Base-by-base conservation (phyloP, 2,797 vertebrate species). In the Tangara arthus region DNA sequence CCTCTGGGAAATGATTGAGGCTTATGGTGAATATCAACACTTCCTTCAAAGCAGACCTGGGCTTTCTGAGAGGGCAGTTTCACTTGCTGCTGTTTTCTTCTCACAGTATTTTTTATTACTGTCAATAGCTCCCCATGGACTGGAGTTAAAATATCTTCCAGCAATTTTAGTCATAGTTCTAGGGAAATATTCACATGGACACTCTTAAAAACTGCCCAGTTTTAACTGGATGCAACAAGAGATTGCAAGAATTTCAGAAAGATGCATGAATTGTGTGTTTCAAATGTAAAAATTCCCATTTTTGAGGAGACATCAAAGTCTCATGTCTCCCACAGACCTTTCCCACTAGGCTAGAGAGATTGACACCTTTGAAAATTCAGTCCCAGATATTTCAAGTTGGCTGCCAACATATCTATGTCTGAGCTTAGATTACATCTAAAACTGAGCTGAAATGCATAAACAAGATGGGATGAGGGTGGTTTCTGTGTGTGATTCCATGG, bases 21-120 rank as follows among this genome's bases (percentile, higher is more conserved):
- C 82, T 97, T 97, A 95, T 93, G 94, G 93, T 96, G 93, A 97
- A 89, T 94, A 95, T 94, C 95, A 96, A 81, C 81, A 91, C 89
- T 96, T 96, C 85, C 93, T 96, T 97, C 94, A 93, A 97, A 97
- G 96, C 69, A 97, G 82, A 92, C 75, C 93, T 95, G 95, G 42
- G 57, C 73, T 92, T 97, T 96, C 89, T 52, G 73, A 97, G 88
- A 89, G 82, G 91, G 90, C 89, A 90, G 73, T 95, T 96, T 97
- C 93, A 95, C 90, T 96, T 97, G 95, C 88, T 95, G 82, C 91
- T 93, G 87, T 95, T 97, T 97, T 97, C 92, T 96, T 97, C 85
- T 96, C 95, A 95, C 88, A 95, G 30, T 93, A 63, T 46, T 94
- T 95, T 97, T 95, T 95, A 82, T 96, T 96, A 69, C 70, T 79